Base-by-base conservation (phyloP, 1,140 invertebrate species). In the Aleiodes sp. region DNA sequence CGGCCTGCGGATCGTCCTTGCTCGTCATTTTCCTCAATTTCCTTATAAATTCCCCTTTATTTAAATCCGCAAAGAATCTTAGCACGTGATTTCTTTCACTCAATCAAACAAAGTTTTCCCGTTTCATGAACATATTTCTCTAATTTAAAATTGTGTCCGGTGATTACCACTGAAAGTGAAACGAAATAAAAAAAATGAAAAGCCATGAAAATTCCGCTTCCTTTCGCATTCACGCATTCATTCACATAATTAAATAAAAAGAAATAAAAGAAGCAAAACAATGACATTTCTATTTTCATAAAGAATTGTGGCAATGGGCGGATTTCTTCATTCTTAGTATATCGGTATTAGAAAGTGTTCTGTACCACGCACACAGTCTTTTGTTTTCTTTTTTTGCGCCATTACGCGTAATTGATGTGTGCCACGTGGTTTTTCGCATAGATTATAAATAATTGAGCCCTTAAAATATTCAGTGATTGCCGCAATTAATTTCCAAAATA, bases 1-100 rank as follows among this genome's bases (percentile, higher is more conserved):
- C 81, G 35, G 76, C 72, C 16, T 81, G 82, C 10, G 72, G 60
- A 43, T 84, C 83, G 65, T 76, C 77, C 14, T 82, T 80, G 62
- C 65, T 75, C 12, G 77, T 72, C 81, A 82, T 82, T 61, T 79
- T 63, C 41, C 14, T 19, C 4, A 70, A 52, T 66, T 26, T 43
- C 4, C 43, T 9, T 64, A 9, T 56, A n/a, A n/a, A n/a, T n/a
- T n/a, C n/a, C n/a, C n/a, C n/a, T n/a, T n/a, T n/a, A n/a, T n/a
- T n/a, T n/a, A n/a, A n/a, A n/a, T n/a, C n/a, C n/a, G n/a, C n/a
- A n/a, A n/a, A n/a, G n/a, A n/a, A n/a, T n/a, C n/a, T n/a, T n/a
- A n/a, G n/a, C n/a, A n/a, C n/a, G n/a, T n/a, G n/a, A n/a, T n/a
- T 33, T 1, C 10, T 56, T 21, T 10, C 28, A 21, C 31, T 14